Percentiles rank a stretch among this genome's conserved stretches.
Evolutionary conservation across 92 coral and sea anemone genomes (phyloP).

Genomic region (Siderastrea radians): DNA sequence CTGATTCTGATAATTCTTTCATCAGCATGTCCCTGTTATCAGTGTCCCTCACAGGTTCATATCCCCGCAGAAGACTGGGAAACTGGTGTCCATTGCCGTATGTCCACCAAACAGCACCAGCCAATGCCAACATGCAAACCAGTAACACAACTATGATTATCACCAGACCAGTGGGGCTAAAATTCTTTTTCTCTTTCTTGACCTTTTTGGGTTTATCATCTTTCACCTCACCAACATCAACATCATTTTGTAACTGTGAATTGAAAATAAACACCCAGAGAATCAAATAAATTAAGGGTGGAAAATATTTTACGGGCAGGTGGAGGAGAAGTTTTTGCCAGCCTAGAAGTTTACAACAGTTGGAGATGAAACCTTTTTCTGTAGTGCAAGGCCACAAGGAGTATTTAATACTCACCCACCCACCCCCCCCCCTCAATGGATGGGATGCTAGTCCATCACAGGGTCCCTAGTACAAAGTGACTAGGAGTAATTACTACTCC

Average conservation of each 20-base stretch:
- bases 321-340: no score
- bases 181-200: not conserved
- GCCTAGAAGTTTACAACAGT: no score
- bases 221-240: conserved; percentile 1
- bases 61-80: conserved; percentile 22
- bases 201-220: not conserved
- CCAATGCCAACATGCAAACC: conserved; percentile 24
- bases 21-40: not conserved
- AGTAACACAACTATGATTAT: conserved; percentile 12
- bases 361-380: no score
- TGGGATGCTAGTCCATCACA: no score
- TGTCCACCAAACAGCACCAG: conserved; percentile 39
- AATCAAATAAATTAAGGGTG: no score
- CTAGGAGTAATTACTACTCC: no score
- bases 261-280: not conserved
- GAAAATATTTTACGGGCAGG: no score
- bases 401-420: no score
- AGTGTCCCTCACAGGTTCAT: conserved; percentile 28
- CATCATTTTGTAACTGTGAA: conserved; percentile 22
- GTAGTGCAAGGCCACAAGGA: no score
- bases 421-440: no score
- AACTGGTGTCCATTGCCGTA: conserved; percentile 33
- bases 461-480: no score
- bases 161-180: conserved; percentile 13
- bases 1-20: conserved; percentile 17